Conservation (phyloP, 2,888 invertebrate species). For the Amaurobius ferox region DNA sequence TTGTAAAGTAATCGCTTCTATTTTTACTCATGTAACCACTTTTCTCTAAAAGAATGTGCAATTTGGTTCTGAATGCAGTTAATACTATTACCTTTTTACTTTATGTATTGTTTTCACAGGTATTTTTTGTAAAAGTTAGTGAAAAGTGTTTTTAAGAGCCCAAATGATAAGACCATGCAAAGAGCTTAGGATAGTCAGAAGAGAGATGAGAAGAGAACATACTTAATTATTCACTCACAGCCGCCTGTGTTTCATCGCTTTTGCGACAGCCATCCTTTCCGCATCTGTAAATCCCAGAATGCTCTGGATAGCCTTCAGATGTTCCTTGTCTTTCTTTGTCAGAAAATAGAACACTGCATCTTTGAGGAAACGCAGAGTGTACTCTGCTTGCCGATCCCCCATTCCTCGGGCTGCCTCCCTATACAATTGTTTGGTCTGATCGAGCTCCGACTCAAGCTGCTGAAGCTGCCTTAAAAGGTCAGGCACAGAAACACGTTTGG, state of each 20-base stretch:
- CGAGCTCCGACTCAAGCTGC: slow-evolving; percentile 90
- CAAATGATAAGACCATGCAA: slow-evolving; percentile 15
- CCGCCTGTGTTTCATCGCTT: slow-evolving; percentile 71
- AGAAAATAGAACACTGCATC: slow-evolving; percentile 95
- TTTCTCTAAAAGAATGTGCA: too few relatives aligned
- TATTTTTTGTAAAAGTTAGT: too few relatives aligned
- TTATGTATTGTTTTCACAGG: too few relatives aligned
- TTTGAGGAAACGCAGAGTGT: slow-evolving; percentile 93
- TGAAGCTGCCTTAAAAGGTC: slow-evolving; percentile 89
- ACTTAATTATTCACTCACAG: slow-evolving; percentile 71
- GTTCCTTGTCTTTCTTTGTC: slow-evolving; percentile 91
- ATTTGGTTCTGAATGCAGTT: too few relatives aligned
- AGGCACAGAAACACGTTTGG: slow-evolving; percentile 81
- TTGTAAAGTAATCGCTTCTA: too few relatives aligned
- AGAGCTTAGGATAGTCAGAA: slow-evolving; percentile 15
- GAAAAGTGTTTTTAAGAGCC: too few relatives aligned
- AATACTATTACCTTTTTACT: too few relatives aligned
- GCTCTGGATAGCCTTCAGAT: slow-evolving; percentile 92
- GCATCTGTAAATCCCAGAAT: slow-evolving; percentile 90
- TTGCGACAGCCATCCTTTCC: slow-evolving; percentile 87
- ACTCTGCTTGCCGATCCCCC: slow-evolving; percentile 85
- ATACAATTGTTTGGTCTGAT: slow-evolving; percentile 84
- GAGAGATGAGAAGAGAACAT: slow-evolving; percentile 37
- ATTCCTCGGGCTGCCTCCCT: slow-evolving; percentile 73
- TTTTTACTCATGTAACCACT: too few relatives aligned